These are phyloP conservation scores for Pelodiscus sinensis DNA, from an alignment of 2,113 vertebrate species.

Conservation along the genomic window DNA sequence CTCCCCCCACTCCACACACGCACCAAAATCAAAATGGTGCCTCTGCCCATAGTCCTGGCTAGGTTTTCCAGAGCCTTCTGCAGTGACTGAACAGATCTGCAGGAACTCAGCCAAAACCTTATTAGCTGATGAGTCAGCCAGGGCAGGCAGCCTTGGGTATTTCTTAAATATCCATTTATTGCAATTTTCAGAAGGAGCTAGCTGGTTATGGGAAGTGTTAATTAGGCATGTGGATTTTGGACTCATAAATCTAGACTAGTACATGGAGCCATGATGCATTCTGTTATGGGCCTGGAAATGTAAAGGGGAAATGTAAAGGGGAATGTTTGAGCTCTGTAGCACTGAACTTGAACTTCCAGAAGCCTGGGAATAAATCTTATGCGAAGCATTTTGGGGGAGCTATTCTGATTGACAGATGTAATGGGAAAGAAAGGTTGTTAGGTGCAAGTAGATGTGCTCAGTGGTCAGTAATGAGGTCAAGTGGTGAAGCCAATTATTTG, in stretches of 20 bases:
- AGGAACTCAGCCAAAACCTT: background rate
- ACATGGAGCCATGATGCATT: background rate
- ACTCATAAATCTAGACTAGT: background rate
- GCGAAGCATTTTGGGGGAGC: too few relatives aligned
- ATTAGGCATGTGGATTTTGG: background rate
- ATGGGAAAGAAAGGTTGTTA: background rate
- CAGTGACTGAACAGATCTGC: background rate
- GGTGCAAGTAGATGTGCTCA: background rate
- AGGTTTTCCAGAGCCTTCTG: background rate
- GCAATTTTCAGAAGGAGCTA: background rate
- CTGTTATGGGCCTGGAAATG: accelerated
- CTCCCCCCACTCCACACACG: too few relatives aligned
- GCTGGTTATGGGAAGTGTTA: background rate
- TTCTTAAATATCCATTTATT: background rate
- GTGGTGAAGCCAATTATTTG: slow-evolving; percentile 6
- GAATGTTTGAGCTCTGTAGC: background rate
- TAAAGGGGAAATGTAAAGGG: background rate
- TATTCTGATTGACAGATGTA: background rate
- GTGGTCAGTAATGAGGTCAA: slow-evolving; percentile 20
- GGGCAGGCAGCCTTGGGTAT: background rate
- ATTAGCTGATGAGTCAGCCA: background rate
- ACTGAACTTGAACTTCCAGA: slow-evolving; percentile 4
- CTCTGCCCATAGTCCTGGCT: background rate
- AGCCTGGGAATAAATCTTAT: background rate
- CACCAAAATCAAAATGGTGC: too few relatives aligned